These are phyloP conservation scores for Steatornis caripensis DNA, from an alignment of 2,113 vertebrate genomes.

Conservation along the genomic window DNA sequence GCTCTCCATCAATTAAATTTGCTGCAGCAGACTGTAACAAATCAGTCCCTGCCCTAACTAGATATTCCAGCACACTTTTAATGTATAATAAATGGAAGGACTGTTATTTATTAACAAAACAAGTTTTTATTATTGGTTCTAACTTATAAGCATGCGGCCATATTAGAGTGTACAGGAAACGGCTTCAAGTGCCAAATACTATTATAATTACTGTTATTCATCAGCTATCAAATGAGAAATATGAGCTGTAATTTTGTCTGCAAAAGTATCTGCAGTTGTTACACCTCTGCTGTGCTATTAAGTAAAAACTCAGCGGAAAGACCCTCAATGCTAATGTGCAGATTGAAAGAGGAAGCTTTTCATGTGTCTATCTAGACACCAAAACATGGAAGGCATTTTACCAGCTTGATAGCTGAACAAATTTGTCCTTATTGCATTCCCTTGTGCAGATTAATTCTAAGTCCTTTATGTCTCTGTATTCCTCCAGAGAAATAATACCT, in stretches of 20 bases:
- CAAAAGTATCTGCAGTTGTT: not conserved
- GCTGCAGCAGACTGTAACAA: not conserved
- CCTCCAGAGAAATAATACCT: not conserved
- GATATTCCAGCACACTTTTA: not conserved
- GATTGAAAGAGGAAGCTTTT: not conserved
- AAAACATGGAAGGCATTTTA: not conserved
- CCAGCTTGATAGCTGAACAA: not conserved
- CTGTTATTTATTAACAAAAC: not conserved
- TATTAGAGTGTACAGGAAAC: not conserved
- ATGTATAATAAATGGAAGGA: not conserved
- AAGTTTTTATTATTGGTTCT: not conserved
- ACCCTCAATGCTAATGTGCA: not conserved
- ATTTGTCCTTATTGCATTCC: not conserved
- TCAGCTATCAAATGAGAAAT: not conserved
- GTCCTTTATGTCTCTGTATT: not conserved
- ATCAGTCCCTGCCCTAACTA: not conserved
- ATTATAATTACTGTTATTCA: not conserved
- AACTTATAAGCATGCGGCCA: not conserved
- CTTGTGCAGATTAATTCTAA: not conserved
- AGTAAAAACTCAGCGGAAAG: not conserved
- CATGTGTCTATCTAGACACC: not conserved
- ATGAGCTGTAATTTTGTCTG: not conserved
- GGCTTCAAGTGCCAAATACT: not conserved
- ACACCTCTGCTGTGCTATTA: not conserved
- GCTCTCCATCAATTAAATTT: not conserved